phyloP scores from a whole-genome alignment of 2,113 vertebrate species.

The Ailurus styani region DNA sequence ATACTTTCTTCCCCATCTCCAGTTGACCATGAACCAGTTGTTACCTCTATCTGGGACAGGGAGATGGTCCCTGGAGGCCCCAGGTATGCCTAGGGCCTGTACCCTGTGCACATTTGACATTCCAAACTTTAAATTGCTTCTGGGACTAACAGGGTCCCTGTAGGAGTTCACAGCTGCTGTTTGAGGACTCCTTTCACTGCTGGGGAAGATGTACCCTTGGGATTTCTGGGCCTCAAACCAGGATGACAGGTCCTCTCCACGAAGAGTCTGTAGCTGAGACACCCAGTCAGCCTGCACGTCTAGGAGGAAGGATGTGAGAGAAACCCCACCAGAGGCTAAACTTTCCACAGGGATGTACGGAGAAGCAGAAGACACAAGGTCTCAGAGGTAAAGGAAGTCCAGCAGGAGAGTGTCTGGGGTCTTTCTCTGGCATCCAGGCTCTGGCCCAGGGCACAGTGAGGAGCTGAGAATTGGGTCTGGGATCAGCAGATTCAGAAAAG shows the following conservation, averaged over 20 bases:
- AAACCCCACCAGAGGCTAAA: background rate
- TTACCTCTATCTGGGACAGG: background rate
- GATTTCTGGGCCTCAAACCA: background rate
- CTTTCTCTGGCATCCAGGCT: background rate
- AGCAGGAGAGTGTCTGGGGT: too few species aligned
- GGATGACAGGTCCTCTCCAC: background rate
- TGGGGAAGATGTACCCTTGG: background rate
- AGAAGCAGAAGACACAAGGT: background rate
- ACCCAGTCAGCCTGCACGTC: background rate
- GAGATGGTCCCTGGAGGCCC: background rate
- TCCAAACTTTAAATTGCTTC: constrained; percentile 46
- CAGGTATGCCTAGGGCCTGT: background rate
- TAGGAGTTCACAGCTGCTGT: background rate
- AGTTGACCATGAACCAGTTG: too few species aligned
- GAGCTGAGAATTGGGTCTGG: background rate
- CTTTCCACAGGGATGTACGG: background rate
- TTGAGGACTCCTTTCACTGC: background rate
- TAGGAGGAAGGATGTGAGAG: background rate
- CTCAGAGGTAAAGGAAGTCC: background rate
- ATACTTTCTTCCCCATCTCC: background rate
- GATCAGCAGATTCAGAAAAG: background rate
- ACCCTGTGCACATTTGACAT: background rate
- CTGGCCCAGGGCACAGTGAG: background rate
- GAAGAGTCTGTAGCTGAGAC: background rate
- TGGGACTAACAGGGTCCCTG: background rate